phyloP scores from a whole-genome alignment of 2,888 invertebrate genomes.

The Eurytoma adleriae region DNA sequence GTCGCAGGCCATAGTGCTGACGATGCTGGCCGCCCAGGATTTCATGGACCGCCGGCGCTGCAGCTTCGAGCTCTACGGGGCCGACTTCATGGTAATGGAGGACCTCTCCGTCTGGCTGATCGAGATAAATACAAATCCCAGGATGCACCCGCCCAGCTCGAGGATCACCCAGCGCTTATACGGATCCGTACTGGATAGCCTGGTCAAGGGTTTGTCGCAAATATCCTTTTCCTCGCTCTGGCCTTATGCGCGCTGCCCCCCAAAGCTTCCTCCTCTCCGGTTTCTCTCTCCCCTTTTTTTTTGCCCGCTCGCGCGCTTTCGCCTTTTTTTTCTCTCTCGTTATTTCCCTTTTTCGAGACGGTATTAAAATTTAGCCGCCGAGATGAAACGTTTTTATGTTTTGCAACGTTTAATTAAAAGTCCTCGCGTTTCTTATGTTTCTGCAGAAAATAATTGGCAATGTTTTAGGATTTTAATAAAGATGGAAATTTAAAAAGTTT shows the following conservation, averaged over 20 bases:
- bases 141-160: constrained; percentile 87
- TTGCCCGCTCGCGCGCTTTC: too few species aligned
- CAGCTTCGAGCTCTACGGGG: constrained; percentile 91
- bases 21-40: constrained; percentile 88
- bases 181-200: constrained; percentile 87
- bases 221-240: neutral
- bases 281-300: too few species aligned
- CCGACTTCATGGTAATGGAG: constrained; percentile 93
- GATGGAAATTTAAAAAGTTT: too few species aligned
- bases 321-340: too few species aligned
- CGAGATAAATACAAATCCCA: constrained; percentile 94
- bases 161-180: constrained; percentile 90
- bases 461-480: too few species aligned
- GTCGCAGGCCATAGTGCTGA: constrained; percentile 88
- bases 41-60: constrained; percentile 83
- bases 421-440: too few species aligned
- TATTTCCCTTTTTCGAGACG: neutral
- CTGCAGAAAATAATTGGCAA: too few species aligned
- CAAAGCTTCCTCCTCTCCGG: too few species aligned
- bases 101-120: constrained; percentile 92
- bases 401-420: too few species aligned
- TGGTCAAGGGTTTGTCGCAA: constrained; percentile 85
- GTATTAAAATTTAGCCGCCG: too few species aligned
- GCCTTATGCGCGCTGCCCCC: neutral
- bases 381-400: too few species aligned